phyloP scores from a whole-genome alignment of 2,888 invertebrate genomes.

The Hirtodrosophila histrioides region DNA sequence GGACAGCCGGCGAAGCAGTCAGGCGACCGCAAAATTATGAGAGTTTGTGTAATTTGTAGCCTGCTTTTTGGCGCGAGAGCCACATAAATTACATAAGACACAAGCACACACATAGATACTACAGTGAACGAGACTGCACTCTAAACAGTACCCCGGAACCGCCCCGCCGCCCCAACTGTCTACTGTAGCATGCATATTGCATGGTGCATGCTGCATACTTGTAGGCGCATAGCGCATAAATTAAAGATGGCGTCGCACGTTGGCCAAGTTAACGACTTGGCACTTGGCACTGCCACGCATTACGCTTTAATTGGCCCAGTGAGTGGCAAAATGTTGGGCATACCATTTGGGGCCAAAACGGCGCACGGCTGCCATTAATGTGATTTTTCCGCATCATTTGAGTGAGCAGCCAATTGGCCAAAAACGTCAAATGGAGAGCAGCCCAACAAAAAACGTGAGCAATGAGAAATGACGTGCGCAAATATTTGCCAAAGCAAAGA shows the following conservation, averaged over 20 bases:
- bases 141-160: slow-evolving; percentile 18
- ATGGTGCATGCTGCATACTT: slow-evolving; percentile 25
- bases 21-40: slow-evolving; percentile 49
- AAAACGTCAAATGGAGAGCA: slow-evolving; percentile 16
- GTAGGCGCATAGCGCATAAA: slow-evolving; percentile 57
- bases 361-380: slow-evolving; percentile 70
- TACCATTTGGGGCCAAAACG: slow-evolving; percentile 37
- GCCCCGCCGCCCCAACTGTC: background rate
- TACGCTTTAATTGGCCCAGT: slow-evolving; percentile 59
- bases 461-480: slow-evolving; percentile 62
- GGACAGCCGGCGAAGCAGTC: slow-evolving; percentile 11
- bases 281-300: slow-evolving; percentile 46
- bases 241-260: slow-evolving; percentile 50
- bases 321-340: slow-evolving; percentile 32
- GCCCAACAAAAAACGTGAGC: slow-evolving; percentile 36
- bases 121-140: slow-evolving; percentile 6
- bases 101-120: slow-evolving; percentile 12
- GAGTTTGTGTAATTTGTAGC: slow-evolving; percentile 50
- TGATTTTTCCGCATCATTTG: slow-evolving; percentile 75
- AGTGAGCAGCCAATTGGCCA: slow-evolving; percentile 47
- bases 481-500: slow-evolving; percentile 65
- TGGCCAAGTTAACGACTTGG: slow-evolving; percentile 52
- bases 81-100: slow-evolving; percentile 50
- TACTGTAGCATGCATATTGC: slow-evolving; percentile 41
- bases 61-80: slow-evolving; percentile 47